Percentiles rank a stretch among this genome's conserved stretches.
phyloP scores from a whole-genome alignment of 2,888 invertebrate genomes.

The Orchestes rusci region DNA sequence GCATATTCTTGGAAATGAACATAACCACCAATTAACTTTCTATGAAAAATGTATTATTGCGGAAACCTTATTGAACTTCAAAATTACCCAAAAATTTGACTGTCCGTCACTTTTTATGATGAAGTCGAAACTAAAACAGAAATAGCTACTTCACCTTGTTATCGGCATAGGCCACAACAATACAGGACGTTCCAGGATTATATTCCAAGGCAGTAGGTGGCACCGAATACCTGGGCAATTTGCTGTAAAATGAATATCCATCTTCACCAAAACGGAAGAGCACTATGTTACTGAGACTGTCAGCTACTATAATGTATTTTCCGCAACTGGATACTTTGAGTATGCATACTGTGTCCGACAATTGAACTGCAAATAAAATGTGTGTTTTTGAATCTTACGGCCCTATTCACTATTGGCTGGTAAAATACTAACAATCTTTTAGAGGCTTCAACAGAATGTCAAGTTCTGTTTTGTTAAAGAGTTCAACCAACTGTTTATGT shows the following conservation, averaged over 20 bases:
- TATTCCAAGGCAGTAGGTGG: slow-evolving; percentile 67
- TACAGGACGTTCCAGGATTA: slow-evolving; percentile 50
- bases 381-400: slow-evolving; percentile 1
- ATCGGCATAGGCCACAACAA: slow-evolving; percentile 72
- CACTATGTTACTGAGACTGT: slow-evolving; percentile 56
- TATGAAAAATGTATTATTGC: too few species aligned
- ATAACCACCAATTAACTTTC: too few species aligned
- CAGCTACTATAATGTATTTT: slow-evolving; percentile 60
- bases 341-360: slow-evolving; percentile 51
- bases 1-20: too few species aligned
- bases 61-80: too few species aligned
- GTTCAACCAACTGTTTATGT: too few species aligned
- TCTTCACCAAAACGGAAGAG: slow-evolving; percentile 51
- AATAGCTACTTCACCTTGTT: slow-evolving; percentile 53
- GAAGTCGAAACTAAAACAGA: background rate
- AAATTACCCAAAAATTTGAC: too few species aligned
- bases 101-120: too few species aligned
- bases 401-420: too few species aligned
- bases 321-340: slow-evolving; percentile 49
- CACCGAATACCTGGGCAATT: slow-evolving; percentile 63
- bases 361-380: slow-evolving; percentile 41
- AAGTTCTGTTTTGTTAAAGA: too few species aligned
- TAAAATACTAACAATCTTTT: too few species aligned
- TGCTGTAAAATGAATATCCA: slow-evolving; percentile 47
- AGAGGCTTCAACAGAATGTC: too few species aligned